These are phyloP conservation scores for Thalassoma bifasciatum DNA, from an alignment of 2,113 vertebrate genomes.

Conservation along the genomic window DNA sequence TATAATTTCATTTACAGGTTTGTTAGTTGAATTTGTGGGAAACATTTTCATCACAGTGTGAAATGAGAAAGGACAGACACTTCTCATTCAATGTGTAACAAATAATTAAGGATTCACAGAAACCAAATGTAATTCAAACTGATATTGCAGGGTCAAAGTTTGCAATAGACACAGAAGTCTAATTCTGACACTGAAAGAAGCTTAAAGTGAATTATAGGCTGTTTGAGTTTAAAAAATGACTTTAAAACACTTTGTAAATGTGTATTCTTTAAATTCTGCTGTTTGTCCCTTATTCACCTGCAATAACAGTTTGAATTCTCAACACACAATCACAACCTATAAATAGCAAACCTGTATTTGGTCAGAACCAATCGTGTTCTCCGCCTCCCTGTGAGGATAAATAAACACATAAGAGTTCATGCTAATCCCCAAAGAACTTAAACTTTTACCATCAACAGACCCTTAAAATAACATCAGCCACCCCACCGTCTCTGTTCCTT, in stretches of 20 bases:
- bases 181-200: too few relatives aligned
- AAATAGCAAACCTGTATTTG: slow-evolving; percentile 83
- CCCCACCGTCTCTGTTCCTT: slow-evolving; percentile 72
- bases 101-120: not conserved
- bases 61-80: not conserved
- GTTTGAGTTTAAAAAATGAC: too few relatives aligned
- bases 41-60: not conserved
- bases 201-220: too few relatives aligned
- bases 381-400: slow-evolving; percentile 84
- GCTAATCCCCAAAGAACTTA: not conserved
- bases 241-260: too few relatives aligned
- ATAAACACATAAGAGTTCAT: slow-evolving; percentile 8
- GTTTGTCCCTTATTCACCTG: not conserved
- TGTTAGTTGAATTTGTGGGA: slow-evolving; percentile 32
- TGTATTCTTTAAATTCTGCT: not conserved
- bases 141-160: not conserved
- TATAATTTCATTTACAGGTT: slow-evolving; percentile 18
- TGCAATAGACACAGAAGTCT: not conserved
- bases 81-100: slow-evolving; percentile 1
- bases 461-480: not conserved
- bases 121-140: slow-evolving; percentile 6
- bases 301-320: slow-evolving; percentile 11
- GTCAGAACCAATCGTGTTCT: slow-evolving; percentile 86
- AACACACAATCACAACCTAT: not conserved
- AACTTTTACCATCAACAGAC: slow-evolving; percentile 2